Percentiles rank a stretch among this genome's conserved stretches.
These are phyloP conservation scores for Hystrix cristata DNA, from an alignment of 2,113 vertebrate species.

Conservation along the genomic window DNA sequence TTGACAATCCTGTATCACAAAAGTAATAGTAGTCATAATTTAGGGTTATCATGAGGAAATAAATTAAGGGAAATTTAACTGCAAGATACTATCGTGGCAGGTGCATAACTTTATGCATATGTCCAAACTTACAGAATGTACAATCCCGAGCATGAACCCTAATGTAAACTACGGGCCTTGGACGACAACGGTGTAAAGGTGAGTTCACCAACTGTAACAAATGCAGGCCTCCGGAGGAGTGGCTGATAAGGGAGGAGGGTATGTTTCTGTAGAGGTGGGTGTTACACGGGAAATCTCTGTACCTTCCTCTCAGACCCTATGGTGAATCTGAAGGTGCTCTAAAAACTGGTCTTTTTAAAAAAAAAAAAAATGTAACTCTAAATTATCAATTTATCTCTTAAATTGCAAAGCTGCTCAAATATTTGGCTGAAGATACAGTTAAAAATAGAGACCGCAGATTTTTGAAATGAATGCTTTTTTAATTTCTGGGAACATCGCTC, in stretches of 20 bases:
- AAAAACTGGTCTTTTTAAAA: not conserved
- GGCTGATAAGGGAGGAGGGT: too few relatives aligned
- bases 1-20: not conserved
- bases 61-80: not conserved
- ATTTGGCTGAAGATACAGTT: slow-evolving; percentile 21
- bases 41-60: not conserved
- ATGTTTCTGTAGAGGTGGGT: rapidly evolving
- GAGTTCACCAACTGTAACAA: too few relatives aligned
- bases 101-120: not conserved
- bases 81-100: not conserved
- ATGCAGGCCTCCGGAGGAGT: rapidly evolving
- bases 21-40: not conserved
- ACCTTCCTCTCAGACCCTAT: not conserved
- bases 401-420: slow-evolving; percentile 30
- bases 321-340: not conserved
- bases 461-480: not conserved
- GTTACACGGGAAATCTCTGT: not conserved
- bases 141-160: not conserved
- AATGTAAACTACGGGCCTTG: not conserved
- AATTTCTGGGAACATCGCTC: not conserved
- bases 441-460: not conserved
- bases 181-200: not conserved
- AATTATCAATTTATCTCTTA: not conserved
- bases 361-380: not conserved
- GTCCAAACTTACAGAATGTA: not conserved